Evolutionary conservation across 2,888 invertebrate genomes (phyloP), one percentile per base, ranked within the genome.

Genomic region (Macrophya annulata): DNA sequence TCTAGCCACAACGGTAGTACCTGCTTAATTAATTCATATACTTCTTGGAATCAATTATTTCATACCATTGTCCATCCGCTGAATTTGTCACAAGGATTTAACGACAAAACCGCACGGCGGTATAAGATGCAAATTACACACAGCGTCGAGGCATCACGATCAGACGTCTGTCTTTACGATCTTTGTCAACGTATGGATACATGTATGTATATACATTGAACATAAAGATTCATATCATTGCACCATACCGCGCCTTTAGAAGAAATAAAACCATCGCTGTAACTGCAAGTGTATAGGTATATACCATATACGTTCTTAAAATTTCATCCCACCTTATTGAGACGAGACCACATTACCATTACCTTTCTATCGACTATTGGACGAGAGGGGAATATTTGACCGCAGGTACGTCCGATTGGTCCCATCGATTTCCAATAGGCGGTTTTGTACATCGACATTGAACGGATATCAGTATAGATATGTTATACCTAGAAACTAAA

Each of bases 191-290:
- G 55, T 25, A 31, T 31, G 31, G n/a, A 5, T 48, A 1, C 8
- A n/a, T 55, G n/a, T 55, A 8, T 6, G 5, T 4, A 8, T n/a
- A 1, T 48, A 25, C 15, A 43, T 31, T 62, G 45, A 10, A 81
- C 43, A 81, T 81, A 81, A 81, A 81, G 62, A 81, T 81, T 43
- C 81, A 40, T 81, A 81, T 81, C 81, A 43, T 81, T 62, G 40
- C 79, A 40, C 79, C 62, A n/a, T n/a, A 43, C 40, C 43, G 79
- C 59, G 59, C 43, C 25, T 81, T 17, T 21, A 25, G 9, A 37
- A 25, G 40, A 45, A 81, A 81, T 62, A 43, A 81, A 81, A 81
- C 81, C 43, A 81, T 62, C 81, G 6, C 59, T 21, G 62, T 4
- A 48, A 48, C 48, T 48, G 21, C 12, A 25, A 25, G 25, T 10